These are phyloP conservation scores for Chaetodon trifascialis DNA, from an alignment of 2,113 vertebrate species.

Conservation along the genomic window DNA sequence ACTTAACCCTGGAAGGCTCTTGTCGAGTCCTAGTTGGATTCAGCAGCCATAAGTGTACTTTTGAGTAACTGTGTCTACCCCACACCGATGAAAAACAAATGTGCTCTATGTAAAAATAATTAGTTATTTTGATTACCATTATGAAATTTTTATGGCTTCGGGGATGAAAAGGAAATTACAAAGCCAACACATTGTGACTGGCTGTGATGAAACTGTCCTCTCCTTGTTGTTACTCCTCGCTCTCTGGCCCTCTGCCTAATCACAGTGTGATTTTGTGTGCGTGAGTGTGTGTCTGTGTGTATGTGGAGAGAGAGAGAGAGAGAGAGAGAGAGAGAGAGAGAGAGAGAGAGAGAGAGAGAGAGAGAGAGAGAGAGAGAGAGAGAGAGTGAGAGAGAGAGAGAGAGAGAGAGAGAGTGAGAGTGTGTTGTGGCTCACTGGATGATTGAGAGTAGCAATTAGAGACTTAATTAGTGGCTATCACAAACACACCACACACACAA, in stretches of 20 bases:
- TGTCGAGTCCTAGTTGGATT: background rate
- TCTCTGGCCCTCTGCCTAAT: conserved; percentile 57
- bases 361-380: conserved; percentile 26
- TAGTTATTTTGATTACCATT: conserved; percentile 41
- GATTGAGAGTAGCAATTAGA: conserved; percentile 82
- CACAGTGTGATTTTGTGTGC: conserved; percentile 33
- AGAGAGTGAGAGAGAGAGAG: conserved; percentile 6
- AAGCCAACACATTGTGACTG: conserved; percentile 47
- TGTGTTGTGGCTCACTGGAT: conserved; percentile 64
- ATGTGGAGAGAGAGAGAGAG: conserved; percentile 13
- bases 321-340: conserved; percentile 27
- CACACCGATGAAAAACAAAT: background rate
- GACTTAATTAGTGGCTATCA: conserved; percentile 80
- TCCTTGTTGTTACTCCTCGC: conserved; percentile 61
- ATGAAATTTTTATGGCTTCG: conserved; percentile 31
- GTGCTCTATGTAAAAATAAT: conserved; percentile 31
- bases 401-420: conserved; percentile 30
- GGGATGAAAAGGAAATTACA: conserved; percentile 55
- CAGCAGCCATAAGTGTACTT: background rate
- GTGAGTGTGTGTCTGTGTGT: conserved; percentile 11
- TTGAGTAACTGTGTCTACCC: background rate
- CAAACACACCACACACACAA: conserved; percentile 53
- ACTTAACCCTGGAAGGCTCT: background rate
- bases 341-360: conserved; percentile 27
- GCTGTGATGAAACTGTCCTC: conserved; percentile 68